Conservation (phyloP, 2,888 invertebrate genomes). For the Pediacus dermestoides region DNA sequence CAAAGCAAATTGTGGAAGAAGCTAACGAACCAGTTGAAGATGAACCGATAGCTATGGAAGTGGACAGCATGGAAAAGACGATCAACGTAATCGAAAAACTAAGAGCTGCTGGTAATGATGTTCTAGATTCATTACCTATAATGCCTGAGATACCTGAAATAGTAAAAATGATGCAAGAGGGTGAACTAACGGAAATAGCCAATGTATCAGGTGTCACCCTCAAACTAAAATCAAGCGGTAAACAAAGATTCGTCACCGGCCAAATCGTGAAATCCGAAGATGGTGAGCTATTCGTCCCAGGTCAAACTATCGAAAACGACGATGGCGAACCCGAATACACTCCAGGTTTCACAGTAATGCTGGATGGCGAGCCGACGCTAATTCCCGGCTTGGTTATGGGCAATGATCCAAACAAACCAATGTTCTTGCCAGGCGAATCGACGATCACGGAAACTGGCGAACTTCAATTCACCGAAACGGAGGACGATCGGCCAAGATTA, state of each 20-base stretch:
- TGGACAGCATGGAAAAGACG: constrained; percentile 58
- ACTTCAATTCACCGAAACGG: constrained; percentile 45
- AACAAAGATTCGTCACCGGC: constrained; percentile 69
- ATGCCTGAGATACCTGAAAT: constrained; percentile 62
- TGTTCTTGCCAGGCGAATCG: constrained; percentile 48
- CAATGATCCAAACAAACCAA: constrained; percentile 53
- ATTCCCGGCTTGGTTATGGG: constrained; percentile 75
- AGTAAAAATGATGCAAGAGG: constrained; percentile 59
- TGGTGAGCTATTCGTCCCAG: constrained; percentile 55
- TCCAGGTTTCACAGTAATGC: constrained; percentile 75
- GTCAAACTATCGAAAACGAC: constrained; percentile 69
- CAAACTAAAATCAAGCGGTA: constrained; percentile 55
- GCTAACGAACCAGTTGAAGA: constrained; percentile 46
- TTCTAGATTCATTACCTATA: constrained; percentile 57
- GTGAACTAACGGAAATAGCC: constrained; percentile 57
- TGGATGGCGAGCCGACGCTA: constrained; percentile 73
- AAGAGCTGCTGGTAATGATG: constrained; percentile 51
- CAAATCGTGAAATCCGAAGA: constrained; percentile 66
- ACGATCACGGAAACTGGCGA: constrained; percentile 46
- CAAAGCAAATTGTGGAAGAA: constrained; percentile 43
- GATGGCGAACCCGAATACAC: constrained; percentile 71
- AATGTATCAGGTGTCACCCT: constrained; percentile 60
- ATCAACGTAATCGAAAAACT: constrained; percentile 61
- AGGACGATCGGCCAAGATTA: constrained; percentile 49
- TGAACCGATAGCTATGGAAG: constrained; percentile 49